Evolutionary conservation across 2,888 invertebrate genomes (phyloP).

Genomic region (Epirrhoe alternata): DNA sequence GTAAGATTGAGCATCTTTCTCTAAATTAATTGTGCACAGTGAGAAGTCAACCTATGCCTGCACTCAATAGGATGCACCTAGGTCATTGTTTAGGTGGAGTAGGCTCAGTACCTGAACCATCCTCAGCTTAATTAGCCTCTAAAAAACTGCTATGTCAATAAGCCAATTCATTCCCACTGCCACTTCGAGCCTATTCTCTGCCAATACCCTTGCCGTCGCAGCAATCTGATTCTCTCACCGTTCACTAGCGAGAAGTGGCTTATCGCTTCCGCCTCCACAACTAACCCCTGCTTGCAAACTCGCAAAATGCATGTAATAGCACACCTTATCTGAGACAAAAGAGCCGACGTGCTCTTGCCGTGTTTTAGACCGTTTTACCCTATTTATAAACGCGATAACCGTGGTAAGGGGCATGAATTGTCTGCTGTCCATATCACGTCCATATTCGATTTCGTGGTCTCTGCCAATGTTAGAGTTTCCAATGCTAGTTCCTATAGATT

Average conservation of each 20-base stretch:
- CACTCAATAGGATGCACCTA: not conserved
- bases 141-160: slow-evolving; percentile 29
- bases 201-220: slow-evolving; percentile 62
- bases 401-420: slow-evolving; percentile 47
- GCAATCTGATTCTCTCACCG: slow-evolving; percentile 77
- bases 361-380: slow-evolving; percentile 53
- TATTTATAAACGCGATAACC: slow-evolving; percentile 53
- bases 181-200: slow-evolving; percentile 63
- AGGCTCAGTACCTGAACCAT: not conserved
- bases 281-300: slow-evolving; percentile 32
- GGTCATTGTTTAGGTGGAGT: not conserved
- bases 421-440: slow-evolving; percentile 45
- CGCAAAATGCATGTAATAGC: slow-evolving; percentile 54
- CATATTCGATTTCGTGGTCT: slow-evolving; percentile 43
- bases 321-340: slow-evolving; percentile 67
- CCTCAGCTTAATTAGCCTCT: not conserved
- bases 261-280: slow-evolving; percentile 71
- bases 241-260: slow-evolving; percentile 53
- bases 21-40: too few species aligned
- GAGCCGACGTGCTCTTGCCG: slow-evolving; percentile 56
- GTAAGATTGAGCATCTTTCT: too few species aligned
- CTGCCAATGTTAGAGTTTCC: slow-evolving; percentile 30
- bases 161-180: slow-evolving; percentile 55
- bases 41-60: not conserved
- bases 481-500: slow-evolving; percentile 9